Evolutionary conservation across 2,113 vertebrate genomes (phyloP).

Genomic region (Stigmatopora nigra): DNA sequence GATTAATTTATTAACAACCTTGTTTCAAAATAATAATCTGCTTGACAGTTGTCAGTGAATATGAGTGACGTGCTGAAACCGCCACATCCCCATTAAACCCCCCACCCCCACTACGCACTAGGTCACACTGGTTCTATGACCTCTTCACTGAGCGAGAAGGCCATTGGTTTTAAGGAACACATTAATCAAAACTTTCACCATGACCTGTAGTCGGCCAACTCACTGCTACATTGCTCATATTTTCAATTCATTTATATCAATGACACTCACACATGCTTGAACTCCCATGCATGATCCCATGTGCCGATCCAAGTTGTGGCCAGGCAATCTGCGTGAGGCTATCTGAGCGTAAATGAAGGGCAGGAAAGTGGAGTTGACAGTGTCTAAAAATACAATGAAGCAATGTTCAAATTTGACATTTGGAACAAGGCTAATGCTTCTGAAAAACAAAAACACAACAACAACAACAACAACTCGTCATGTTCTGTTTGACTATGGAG

Average conservation of each 20-base stretch:
- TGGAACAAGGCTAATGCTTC: not conserved
- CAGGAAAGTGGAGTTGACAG: not conserved
- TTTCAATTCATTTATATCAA: conserved; percentile 4
- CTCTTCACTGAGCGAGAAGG: conserved; percentile 6
- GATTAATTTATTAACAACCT: not conserved
- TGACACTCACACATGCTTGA: not conserved
- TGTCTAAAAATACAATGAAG: not conserved
- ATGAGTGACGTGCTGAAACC: not conserved
- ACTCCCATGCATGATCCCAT: conserved; percentile 1
- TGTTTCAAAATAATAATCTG: not conserved
- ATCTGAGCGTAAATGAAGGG: not conserved
- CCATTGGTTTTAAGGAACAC: not conserved
- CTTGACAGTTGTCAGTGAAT: no score
- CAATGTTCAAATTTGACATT: not conserved
- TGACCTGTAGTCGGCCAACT: conserved; percentile 1
- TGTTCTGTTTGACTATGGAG: not conserved
- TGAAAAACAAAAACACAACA: not conserved
- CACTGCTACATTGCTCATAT: not conserved
- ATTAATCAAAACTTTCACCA: conserved; percentile 21
- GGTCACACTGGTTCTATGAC: conserved; percentile 9
- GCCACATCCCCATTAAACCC: not conserved
- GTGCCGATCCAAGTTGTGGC: not conserved
- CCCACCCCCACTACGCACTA: not conserved
- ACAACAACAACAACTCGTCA: not conserved
- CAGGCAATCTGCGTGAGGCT: not conserved